Evolutionary conservation across 2,888 invertebrate genomes (phyloP).

Genomic region (Clepsis dumicolana): DNA sequence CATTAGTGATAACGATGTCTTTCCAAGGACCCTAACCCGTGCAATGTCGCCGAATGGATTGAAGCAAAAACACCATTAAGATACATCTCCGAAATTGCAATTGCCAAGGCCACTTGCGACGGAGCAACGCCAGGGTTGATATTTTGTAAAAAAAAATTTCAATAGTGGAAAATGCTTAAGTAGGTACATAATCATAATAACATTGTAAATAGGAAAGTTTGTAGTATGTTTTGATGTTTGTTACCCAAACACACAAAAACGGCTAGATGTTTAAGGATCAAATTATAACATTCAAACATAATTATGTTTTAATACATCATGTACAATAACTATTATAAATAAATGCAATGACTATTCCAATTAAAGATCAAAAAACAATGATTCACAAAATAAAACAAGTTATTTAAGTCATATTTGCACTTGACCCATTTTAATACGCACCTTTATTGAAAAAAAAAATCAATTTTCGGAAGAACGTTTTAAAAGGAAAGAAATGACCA

Average conservation of each 20-base stretch:
- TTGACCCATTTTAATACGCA: constrained; percentile 11
- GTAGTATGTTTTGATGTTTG: too few species aligned
- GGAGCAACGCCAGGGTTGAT: constrained; percentile 33
- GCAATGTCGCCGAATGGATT: constrained; percentile 34
- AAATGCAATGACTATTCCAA: not conserved
- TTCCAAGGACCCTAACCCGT: constrained; percentile 9
- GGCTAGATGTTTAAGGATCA: not conserved
- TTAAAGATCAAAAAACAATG: constrained; percentile 1
- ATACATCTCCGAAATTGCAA: constrained; percentile 75
- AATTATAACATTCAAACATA: too few species aligned
- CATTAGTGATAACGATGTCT: not conserved
- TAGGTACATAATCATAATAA: too few species aligned
- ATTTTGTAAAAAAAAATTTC: constrained; percentile 25
- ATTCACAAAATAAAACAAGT: not conserved
- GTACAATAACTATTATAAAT: not conserved
- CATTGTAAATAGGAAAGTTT: too few species aligned
- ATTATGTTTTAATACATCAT: too few species aligned
- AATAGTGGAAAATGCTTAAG: too few species aligned
- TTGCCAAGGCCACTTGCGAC: constrained; percentile 58
- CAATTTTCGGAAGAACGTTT: too few species aligned
- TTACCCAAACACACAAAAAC: too few species aligned
- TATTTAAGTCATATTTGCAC: not conserved
- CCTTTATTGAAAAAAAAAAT: too few species aligned
- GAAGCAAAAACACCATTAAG: constrained; percentile 54
- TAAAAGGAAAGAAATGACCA: too few species aligned